Percentiles rank a stretch among this genome's conserved stretches.
These are phyloP conservation scores for Caenorhabditis afra DNA, from an alignment of 2,888 invertebrate genomes.

Conservation along the genomic window DNA sequence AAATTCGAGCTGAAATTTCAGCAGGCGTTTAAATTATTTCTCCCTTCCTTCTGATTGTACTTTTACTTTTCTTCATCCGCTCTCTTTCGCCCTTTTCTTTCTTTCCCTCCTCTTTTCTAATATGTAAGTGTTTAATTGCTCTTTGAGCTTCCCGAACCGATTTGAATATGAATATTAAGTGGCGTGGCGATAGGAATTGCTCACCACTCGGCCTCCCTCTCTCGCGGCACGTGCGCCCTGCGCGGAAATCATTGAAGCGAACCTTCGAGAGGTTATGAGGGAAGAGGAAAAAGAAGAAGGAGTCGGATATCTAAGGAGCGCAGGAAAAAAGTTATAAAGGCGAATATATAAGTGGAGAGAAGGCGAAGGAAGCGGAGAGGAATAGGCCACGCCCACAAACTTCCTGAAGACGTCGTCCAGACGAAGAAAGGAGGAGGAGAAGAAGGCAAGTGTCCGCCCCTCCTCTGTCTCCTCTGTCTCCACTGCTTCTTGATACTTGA, in stretches of 20 bases:
- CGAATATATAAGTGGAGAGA: constrained; percentile 47
- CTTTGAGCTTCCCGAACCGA: no score
- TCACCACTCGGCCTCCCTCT: constrained; percentile 1
- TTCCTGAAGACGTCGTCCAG: constrained; percentile 41
- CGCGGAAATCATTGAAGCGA: neutral
- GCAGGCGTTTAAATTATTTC: neutral
- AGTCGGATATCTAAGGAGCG: neutral
- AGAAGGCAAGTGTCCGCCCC: constrained; percentile 24
- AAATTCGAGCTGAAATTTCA: neutral
- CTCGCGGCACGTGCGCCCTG: no score
- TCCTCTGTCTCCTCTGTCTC: constrained; percentile 1
- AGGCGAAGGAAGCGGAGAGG: neutral
- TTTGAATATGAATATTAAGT: no score
- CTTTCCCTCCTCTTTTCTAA: neutral
- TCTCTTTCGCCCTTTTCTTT: neutral
- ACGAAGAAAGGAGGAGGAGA: constrained; percentile 24
- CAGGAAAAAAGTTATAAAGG: constrained; percentile 47
- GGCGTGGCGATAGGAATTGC: constrained; percentile 3
- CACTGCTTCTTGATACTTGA: neutral
- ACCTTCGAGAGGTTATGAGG: neutral
- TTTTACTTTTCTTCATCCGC: neutral
- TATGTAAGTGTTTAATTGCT: neutral
- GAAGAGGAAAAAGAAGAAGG: neutral
- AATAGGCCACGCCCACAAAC: constrained; percentile 55
- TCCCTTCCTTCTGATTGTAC: neutral